Conservation (phyloP, 2,797 vertebrate species). For the Acrocephalus scirpaceus region DNA sequence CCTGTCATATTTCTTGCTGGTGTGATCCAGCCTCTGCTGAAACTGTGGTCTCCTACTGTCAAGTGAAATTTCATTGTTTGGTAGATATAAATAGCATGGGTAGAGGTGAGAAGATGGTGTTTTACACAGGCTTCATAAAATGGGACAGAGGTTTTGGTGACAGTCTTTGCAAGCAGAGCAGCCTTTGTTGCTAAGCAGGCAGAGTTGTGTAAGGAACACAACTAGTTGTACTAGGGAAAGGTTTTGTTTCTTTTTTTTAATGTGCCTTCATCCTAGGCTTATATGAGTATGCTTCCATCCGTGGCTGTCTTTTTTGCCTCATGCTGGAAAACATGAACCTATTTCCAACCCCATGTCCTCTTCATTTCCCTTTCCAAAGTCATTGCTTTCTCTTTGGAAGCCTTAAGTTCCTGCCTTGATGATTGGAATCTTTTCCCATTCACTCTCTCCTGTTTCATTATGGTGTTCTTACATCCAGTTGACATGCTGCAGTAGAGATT, state of each 20-base stretch:
- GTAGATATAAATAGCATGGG: not conserved
- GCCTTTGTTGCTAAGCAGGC: conserved; percentile 55
- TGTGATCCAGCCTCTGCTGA: not conserved
- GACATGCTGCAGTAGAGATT: conserved; percentile 5
- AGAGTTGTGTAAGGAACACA: not conserved
- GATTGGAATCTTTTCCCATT: not conserved
- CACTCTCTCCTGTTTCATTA: not conserved
- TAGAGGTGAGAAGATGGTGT: not conserved
- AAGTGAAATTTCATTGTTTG: not conserved
- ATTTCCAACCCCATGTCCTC: not conserved
- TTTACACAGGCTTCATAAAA: not conserved
- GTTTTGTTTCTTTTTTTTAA: not conserved
- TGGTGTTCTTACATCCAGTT: not conserved
- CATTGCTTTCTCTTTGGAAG: not conserved
- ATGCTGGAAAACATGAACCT: not conserved
- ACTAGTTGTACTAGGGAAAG: not conserved
- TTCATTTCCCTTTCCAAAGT: not conserved
- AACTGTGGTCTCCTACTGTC: not conserved
- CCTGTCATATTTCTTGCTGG: not conserved
- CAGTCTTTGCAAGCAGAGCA: conserved; percentile 15
- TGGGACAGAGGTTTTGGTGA: conserved; percentile 18
- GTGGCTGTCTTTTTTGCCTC: not conserved
- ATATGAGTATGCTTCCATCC: not conserved
- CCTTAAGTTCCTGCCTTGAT: not conserved
- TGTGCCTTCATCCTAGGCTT: not conserved